Conservation (phyloP, 2,797 vertebrate genomes). For the Cirrhinus mrigala region DNA sequence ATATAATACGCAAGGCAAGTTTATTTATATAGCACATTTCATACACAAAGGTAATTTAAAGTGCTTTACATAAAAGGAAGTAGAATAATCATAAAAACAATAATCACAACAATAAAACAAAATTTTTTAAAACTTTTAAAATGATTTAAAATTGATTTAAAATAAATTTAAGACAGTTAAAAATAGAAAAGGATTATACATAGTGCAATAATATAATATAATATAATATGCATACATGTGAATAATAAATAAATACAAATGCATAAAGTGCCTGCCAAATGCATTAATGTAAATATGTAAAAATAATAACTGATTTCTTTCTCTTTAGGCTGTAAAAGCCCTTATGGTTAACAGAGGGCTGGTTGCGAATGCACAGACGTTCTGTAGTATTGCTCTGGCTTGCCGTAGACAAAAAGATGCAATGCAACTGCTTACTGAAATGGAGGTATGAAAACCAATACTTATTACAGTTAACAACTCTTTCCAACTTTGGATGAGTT, state of each 20-base stretch:
- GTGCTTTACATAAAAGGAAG: too few species aligned
- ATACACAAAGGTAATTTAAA: too few species aligned
- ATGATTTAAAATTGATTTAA: too few species aligned
- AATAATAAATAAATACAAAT: background rate
- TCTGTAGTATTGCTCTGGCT: slow-evolving; percentile 87
- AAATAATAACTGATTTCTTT: background rate
- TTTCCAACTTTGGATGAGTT: background rate
- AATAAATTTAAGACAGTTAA: too few species aligned
- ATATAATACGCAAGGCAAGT: too few species aligned
- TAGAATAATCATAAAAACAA: too few species aligned
- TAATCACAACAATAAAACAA: too few species aligned
- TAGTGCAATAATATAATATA: too few species aligned
- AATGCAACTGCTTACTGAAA: slow-evolving; percentile 85
- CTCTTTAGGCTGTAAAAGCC: slow-evolving; percentile 80
- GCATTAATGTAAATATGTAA: background rate
- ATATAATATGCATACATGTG: background rate
- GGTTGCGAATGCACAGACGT: slow-evolving; percentile 83
- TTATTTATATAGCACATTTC: too few species aligned
- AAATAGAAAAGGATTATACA: too few species aligned
- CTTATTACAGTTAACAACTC: background rate
- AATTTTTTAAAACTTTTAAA: too few species aligned
- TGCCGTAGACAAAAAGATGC: slow-evolving; percentile 82
- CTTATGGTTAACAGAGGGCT: slow-evolving; percentile 82
- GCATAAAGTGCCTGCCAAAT: background rate
- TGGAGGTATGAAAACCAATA: slow-evolving; percentile 77